Conservation (phyloP, 2,797 vertebrate species). For the Phoxinus dragarum region DNA sequence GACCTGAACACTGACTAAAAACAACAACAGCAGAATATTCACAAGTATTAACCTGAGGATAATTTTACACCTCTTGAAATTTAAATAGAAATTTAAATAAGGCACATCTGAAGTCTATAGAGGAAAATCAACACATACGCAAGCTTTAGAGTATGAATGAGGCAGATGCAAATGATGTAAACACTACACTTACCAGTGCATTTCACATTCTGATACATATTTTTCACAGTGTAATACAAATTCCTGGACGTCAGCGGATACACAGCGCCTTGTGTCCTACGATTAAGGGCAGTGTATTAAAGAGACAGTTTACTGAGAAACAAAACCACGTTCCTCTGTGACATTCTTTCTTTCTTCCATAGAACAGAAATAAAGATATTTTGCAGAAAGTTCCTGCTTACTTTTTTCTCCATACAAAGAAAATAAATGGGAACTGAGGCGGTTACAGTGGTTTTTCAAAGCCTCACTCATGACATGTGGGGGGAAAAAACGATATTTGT, state of each 20-base stretch:
- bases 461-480: neutral
- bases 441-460: too few relatives aligned
- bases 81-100: too few relatives aligned
- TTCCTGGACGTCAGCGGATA: neutral
- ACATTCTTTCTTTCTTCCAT: too few relatives aligned
- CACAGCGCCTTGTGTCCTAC: neutral
- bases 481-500: neutral
- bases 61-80: conserved; percentile 11
- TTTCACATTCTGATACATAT: conserved; percentile 28
- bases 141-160: conserved; percentile 27
- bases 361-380: neutral
- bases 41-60: conserved; percentile 39
- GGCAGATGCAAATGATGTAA: conserved; percentile 44
- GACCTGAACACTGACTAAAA: neutral
- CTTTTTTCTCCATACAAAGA: neutral
- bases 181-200: conserved; percentile 36
- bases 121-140: neutral
- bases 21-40: neutral
- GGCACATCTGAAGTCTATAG: conserved; percentile 16
- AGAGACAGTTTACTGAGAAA: neutral
- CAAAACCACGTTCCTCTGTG: neutral
- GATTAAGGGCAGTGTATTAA: neutral
- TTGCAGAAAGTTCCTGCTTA: neutral
- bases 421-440: neutral
- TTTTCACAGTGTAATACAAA: conserved; percentile 38